These are phyloP conservation scores for Lomographa bimaculata DNA, from an alignment of 2,888 invertebrate species.

Conservation along the genomic window DNA sequence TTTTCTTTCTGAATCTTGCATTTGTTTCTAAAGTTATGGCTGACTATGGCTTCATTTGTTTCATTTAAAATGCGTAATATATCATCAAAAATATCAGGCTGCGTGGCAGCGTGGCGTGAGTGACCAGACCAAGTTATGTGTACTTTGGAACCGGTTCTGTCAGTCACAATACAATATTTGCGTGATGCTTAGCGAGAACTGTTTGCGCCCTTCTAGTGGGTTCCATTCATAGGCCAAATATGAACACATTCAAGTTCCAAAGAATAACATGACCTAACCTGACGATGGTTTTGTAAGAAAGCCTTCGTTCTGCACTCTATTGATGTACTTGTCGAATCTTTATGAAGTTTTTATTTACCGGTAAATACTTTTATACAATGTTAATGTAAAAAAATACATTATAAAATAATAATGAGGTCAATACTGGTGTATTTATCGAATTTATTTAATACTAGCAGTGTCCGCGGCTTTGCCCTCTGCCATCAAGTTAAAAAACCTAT, in stretches of 20 bases:
- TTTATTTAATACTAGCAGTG: too few relatives aligned
- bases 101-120: slow-evolving; percentile 46
- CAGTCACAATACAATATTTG: slow-evolving; percentile 67
- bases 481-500: too few relatives aligned
- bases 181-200: slow-evolving; percentile 53
- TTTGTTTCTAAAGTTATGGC: slow-evolving; percentile 1
- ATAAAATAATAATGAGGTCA: too few relatives aligned
- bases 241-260: slow-evolving; percentile 8
- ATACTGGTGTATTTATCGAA: too few relatives aligned
- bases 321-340: too few relatives aligned
- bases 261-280: slow-evolving; percentile 11
- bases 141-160: slow-evolving; percentile 64
- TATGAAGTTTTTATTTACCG: too few relatives aligned
- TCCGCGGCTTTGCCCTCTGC: too few relatives aligned
- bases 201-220: slow-evolving; percentile 47
- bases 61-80: slow-evolving; percentile 34
- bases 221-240: slow-evolving; percentile 55
- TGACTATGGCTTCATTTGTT: slow-evolving; percentile 15
- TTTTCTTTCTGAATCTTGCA: background rate
- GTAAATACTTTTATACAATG: too few relatives aligned
- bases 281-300: slow-evolving; percentile 6
- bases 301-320: too few relatives aligned
- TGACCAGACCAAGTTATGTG: slow-evolving; percentile 50
- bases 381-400: too few relatives aligned
- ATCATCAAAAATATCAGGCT: slow-evolving; percentile 40